A percentile compares a stretch with the other conserved stretches of the same genome.
phyloP scores from a whole-genome alignment of 2,113 vertebrate genomes.

The Elachura formosa region DNA sequence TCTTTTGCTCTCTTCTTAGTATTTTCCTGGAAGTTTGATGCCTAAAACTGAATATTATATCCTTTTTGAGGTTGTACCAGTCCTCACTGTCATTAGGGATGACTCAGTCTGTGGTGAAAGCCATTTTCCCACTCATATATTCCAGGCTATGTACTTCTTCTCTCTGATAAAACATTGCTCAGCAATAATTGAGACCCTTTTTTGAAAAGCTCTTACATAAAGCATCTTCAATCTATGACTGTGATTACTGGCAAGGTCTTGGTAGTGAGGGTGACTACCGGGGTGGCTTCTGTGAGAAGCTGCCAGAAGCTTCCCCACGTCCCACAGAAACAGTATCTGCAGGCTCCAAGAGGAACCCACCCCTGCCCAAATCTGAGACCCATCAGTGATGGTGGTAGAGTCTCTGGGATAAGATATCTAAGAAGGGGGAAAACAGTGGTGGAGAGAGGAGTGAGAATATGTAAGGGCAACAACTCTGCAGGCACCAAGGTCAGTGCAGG shows the following conservation, averaged over 20 bases:
- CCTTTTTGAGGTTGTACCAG: neutral
- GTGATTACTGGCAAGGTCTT: neutral
- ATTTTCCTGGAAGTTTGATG: neutral
- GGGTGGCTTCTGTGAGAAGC: neutral
- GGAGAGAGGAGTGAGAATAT: neutral
- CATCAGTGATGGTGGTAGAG: neutral
- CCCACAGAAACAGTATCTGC: neutral
- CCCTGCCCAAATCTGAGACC: neutral
- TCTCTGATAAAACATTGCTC: neutral
- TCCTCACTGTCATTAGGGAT: neutral
- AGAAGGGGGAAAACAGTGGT: neutral
- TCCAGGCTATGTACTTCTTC: neutral
- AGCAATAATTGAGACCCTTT: neutral
- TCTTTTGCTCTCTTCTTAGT: neutral
- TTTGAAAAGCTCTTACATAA: neutral
- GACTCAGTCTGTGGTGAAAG: neutral
- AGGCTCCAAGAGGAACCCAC: rapidly evolving
- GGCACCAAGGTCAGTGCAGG: neutral
- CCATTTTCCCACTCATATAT: neutral
- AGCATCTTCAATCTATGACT: neutral
- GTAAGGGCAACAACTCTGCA: neutral
- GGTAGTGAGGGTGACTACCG: rapidly evolving
- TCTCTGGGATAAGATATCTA: neutral
- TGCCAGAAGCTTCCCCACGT: neutral
- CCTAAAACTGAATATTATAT: neutral